Base-by-base conservation (phyloP, 2,797 vertebrate species). In the Cuniculus paca region DNA sequence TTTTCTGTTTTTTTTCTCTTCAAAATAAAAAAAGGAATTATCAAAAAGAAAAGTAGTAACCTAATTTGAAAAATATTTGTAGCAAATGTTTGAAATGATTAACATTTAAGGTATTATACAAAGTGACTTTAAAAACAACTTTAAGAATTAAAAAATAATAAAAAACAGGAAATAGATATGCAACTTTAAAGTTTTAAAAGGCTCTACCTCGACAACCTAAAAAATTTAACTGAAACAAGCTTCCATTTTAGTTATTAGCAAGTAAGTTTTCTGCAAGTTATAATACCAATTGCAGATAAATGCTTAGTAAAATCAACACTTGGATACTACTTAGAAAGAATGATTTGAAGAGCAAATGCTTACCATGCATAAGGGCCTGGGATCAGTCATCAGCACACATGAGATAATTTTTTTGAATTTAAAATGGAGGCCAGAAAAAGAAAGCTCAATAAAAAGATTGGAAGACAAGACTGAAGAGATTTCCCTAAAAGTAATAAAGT, bases 201-300 rank as follows among this genome's bases (percentile, higher is more conserved):
- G 24, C 65, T 91, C 88, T 74, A 84, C 34, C 72, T 31, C 88
- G n/a, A 94, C 39, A 94, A 14, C 20, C 1, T 74, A 75, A 90
- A 86, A 60, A 85, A 48, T 72, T 26, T 80, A 91, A 77, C 63
- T 77, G 89, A 89, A 95, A 85, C 31, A 91, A 87, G 24, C 10
- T 75, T 45, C 24, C 63, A 91, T 34, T 91, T 91, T 78, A 79
- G n/a, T 72, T 6, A 88, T 84, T 52, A 90, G 34, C 54, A 70
- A 77, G 68, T 2, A 85, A 89, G 54, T n/a, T 89, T 95, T 82
- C 75, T 74, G 31, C 48, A 91, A 63, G 70, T 74, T 68, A 17
- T 48, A 91, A 60, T 48, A 86, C 6, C 52, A 94, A 92, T 78
- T 86, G 77, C 52, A 78, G 24, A 60, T 63, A 88, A 68, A 77